phyloP scores from a whole-genome alignment of 1,140 invertebrate species.

The Macrobrachium rosenbergii region DNA sequence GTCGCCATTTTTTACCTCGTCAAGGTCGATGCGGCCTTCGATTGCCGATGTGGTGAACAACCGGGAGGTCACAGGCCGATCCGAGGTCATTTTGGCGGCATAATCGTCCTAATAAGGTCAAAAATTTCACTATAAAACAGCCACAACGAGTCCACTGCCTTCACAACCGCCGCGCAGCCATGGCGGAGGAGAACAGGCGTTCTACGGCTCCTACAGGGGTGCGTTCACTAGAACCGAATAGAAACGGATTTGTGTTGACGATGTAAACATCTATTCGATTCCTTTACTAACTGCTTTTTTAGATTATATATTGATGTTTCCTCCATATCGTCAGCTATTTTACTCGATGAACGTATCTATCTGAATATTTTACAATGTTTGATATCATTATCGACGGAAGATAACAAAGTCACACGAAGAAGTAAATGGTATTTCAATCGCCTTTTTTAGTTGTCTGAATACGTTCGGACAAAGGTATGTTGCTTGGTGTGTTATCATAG shows the following conservation, averaged over 20 bases:
- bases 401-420: too few species aligned
- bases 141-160: conserved; percentile 35
- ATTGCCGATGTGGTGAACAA: conserved; percentile 66
- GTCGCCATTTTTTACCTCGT: conserved; percentile 64
- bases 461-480: too few species aligned
- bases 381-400: too few species aligned
- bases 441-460: too few species aligned
- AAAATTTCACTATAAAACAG: conserved; percentile 44
- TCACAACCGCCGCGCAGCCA: conserved; percentile 65
- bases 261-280: not conserved
- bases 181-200: conserved; percentile 63
- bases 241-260: not conserved
- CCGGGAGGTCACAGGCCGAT: conserved; percentile 62
- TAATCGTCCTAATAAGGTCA: conserved; percentile 55
- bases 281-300: too few species aligned
- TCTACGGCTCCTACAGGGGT: conserved; percentile 26
- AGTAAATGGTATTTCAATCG: too few species aligned
- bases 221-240: conserved; percentile 20
- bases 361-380: too few species aligned
- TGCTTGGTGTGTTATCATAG: too few species aligned
- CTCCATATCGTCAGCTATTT: too few species aligned
- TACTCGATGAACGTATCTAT: too few species aligned
- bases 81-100: conserved; percentile 65
- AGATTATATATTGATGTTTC: too few species aligned
- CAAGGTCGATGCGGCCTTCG: conserved; percentile 63